phyloP scores from a whole-genome alignment of 2,113 vertebrate species.

The Hippocampus abdominalis region DNA sequence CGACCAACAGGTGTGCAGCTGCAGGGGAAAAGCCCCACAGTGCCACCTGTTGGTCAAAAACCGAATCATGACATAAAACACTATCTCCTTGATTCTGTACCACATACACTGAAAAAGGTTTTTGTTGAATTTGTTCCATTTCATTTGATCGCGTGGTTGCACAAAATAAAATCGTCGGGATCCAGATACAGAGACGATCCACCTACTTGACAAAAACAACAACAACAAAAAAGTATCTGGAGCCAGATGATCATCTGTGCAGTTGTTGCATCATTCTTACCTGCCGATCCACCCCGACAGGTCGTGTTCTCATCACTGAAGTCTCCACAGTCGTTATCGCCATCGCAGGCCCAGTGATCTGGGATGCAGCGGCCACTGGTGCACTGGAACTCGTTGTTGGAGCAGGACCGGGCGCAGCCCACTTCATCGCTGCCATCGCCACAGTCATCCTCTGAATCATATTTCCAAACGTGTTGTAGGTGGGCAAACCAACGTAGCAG shows the following conservation, averaged over 20 bases:
- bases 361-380: slow-evolving; percentile 88
- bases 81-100: too few relatives aligned
- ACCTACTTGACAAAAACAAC: too few relatives aligned
- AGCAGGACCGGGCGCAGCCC: slow-evolving; percentile 83
- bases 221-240: too few relatives aligned
- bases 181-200: too few relatives aligned
- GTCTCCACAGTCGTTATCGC: slow-evolving; percentile 96
- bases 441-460: slow-evolving; percentile 86
- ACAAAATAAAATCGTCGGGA: too few relatives aligned
- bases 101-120: too few relatives aligned
- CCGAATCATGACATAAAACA: too few relatives aligned
- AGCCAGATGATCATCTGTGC: background rate
- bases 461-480: background rate
- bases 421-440: slow-evolving; percentile 90
- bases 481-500: background rate
- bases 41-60: too few relatives aligned
- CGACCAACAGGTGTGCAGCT: too few relatives aligned
- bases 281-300: slow-evolving; percentile 79
- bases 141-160: too few relatives aligned
- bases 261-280: slow-evolving; percentile 62
- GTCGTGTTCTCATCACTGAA: slow-evolving; percentile 90
- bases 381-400: slow-evolving; percentile 85
- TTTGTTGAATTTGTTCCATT: too few relatives aligned
- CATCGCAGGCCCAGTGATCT: slow-evolving; percentile 90
- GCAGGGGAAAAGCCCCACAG: too few relatives aligned